Conservation (phyloP, 2,888 invertebrate genomes). For the Oligia latruncula region DNA sequence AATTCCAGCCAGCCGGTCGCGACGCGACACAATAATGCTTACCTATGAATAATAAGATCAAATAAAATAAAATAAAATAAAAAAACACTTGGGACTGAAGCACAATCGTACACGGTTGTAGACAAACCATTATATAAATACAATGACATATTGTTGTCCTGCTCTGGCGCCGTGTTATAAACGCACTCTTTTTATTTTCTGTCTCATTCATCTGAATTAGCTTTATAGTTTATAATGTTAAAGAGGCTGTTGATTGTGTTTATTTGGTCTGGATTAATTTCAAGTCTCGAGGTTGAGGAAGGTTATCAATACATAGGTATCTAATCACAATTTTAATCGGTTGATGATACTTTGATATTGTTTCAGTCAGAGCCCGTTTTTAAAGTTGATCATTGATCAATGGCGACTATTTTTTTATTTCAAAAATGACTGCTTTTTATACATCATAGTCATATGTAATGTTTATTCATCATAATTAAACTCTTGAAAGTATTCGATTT, state of each 20-base stretch:
- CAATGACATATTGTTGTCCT: conserved; percentile 81
- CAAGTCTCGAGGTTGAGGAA: background rate
- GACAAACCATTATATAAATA: conserved; percentile 87
- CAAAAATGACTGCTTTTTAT: background rate
- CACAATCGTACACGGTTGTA: conserved; percentile 87
- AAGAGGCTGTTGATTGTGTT: conserved; percentile 67
- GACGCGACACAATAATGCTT: conserved; percentile 83
- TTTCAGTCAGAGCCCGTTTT: background rate
- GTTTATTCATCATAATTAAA: background rate
- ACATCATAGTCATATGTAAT: background rate
- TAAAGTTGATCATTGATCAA: background rate
- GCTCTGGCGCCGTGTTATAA: conserved; percentile 71
- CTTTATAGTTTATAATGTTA: conserved; percentile 77
- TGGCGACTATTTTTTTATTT: background rate
- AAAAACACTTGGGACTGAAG: conserved; percentile 78
- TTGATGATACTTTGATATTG: conserved; percentile 12
- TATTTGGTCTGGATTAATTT: conserved; percentile 42
- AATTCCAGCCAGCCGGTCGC: conserved; percentile 67
- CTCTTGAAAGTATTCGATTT: background rate
- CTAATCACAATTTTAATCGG: background rate
- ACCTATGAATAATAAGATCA: conserved; percentile 89
- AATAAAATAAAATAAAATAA: conserved; percentile 77
- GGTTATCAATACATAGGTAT: background rate
- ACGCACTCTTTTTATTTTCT: conserved; percentile 70
- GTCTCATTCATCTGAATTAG: conserved; percentile 78